Conservation (phyloP, 2,113 vertebrate genomes). For the Turdus rufiventris region DNA sequence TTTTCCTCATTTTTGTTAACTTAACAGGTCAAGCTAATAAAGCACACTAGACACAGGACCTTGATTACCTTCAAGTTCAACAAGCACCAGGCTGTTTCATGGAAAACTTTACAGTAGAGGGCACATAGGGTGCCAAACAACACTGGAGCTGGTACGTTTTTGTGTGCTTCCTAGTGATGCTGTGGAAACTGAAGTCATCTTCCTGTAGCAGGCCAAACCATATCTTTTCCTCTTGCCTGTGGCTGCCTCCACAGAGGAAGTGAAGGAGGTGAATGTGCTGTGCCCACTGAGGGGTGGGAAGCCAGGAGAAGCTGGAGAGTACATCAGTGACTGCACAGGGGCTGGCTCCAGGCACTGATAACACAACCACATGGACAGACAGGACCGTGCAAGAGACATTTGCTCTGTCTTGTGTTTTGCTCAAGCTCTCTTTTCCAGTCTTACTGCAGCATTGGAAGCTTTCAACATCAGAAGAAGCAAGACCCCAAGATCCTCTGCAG, state of each 20-base stretch:
- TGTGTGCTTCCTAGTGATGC: rapidly evolving
- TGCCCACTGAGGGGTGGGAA: neutral
- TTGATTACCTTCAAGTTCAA: neutral
- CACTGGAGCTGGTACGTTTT: rapidly evolving
- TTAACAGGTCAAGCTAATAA: neutral
- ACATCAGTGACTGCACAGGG: neutral
- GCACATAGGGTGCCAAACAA: neutral
- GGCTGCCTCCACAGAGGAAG: neutral
- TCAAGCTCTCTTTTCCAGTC: neutral
- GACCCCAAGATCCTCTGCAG: slow-evolving; percentile 1
- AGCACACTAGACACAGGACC: neutral
- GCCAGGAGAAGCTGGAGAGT: neutral
- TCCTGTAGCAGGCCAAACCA: neutral
- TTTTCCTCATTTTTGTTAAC: neutral
- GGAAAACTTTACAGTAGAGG: neutral
- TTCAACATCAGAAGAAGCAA: slow-evolving; percentile 38
- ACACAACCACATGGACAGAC: neutral
- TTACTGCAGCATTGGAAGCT: slow-evolving; percentile 22
- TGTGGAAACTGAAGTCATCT: rapidly evolving
- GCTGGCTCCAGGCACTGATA: neutral
- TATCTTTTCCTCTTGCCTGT: neutral
- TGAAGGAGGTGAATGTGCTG: neutral
- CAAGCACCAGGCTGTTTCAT: neutral
- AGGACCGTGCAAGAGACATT: neutral
- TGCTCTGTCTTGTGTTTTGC: neutral